phyloP scores from a whole-genome alignment of 37 sponge, comb jelly and placozoan genomes.

The Aplysina aerophoba region DNA sequence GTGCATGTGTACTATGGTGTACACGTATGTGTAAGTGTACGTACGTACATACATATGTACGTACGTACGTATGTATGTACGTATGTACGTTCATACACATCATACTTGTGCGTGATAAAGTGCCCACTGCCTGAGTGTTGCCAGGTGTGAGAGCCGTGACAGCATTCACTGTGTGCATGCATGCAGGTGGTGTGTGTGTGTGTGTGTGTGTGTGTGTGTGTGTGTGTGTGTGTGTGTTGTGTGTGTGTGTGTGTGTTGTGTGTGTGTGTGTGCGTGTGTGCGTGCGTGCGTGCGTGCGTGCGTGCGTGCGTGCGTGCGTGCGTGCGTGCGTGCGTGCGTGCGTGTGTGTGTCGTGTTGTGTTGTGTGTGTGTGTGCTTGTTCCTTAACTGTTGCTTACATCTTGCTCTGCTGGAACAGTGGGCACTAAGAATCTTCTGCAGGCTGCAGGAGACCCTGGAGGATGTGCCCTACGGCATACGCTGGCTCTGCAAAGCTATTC shows the following conservation, averaged over 20 bases:
- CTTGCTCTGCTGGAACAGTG: constrained; percentile 43
- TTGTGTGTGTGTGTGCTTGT: neutral
- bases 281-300: neutral
- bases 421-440: constrained; percentile 54
- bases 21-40: neutral
- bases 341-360: neutral
- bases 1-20: neutral
- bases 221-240: neutral
- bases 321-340: no score
- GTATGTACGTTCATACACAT: constrained; percentile 16
- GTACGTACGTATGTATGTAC: neutral
- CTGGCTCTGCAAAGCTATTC: constrained; percentile 91
- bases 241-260: no score
- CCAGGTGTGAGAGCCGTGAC: no score
- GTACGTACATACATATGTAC: neutral
- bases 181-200: no score
- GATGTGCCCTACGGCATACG: constrained; percentile 90
- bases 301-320: neutral
- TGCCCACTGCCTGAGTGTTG: no score
- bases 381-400: neutral
- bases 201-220: constrained; percentile 29
- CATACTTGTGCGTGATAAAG: no score
- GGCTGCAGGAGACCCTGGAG: constrained; percentile 56
- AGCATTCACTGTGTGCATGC: no score
- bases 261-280: neutral